Evolutionary conservation across 2,888 invertebrate species (phyloP).

Genomic region (Aspidapion aeneum): DNA sequence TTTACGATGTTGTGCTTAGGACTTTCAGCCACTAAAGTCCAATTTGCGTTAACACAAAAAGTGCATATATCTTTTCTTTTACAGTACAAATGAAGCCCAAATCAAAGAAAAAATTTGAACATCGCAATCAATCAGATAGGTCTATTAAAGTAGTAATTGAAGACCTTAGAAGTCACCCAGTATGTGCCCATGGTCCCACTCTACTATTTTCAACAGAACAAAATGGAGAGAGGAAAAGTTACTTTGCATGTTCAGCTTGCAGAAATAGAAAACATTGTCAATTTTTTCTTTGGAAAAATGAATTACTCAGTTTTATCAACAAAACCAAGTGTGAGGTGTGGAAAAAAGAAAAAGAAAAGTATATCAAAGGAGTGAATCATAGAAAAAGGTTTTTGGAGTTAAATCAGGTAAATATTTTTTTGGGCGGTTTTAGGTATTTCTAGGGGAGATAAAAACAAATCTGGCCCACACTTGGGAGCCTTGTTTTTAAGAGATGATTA

Average conservation of each 20-base stretch:
- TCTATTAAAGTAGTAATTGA: conserved; percentile 51
- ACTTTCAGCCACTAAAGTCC: too few relatives aligned
- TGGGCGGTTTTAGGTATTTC: too few relatives aligned
- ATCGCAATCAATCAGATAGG: too few relatives aligned
- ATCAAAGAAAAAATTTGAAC: not conserved
- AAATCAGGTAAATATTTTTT: conserved; percentile 51
- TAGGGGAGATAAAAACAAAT: too few relatives aligned
- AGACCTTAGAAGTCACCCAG: conserved; percentile 61
- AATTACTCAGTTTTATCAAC: conserved; percentile 45
- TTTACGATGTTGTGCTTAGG: too few relatives aligned
- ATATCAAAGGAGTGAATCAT: conserved; percentile 53
- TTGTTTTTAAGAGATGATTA: too few relatives aligned
- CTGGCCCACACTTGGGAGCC: too few relatives aligned
- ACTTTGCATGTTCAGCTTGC: conserved; percentile 81
- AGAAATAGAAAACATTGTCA: conserved; percentile 74
- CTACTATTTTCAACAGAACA: conserved; percentile 59
- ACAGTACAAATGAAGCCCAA: not conserved
- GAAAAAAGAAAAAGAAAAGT: conserved; percentile 49
- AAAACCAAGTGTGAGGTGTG: conserved; percentile 47
- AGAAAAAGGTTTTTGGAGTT: conserved; percentile 51
- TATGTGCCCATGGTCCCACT: conserved; percentile 75
- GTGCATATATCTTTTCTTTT: too few relatives aligned
- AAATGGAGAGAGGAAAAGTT: conserved; percentile 51
- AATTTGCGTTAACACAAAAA: too few relatives aligned
- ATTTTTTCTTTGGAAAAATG: conserved; percentile 60